Base-by-base conservation (phyloP, 2,888 invertebrate genomes). In the Spialia ferax region DNA sequence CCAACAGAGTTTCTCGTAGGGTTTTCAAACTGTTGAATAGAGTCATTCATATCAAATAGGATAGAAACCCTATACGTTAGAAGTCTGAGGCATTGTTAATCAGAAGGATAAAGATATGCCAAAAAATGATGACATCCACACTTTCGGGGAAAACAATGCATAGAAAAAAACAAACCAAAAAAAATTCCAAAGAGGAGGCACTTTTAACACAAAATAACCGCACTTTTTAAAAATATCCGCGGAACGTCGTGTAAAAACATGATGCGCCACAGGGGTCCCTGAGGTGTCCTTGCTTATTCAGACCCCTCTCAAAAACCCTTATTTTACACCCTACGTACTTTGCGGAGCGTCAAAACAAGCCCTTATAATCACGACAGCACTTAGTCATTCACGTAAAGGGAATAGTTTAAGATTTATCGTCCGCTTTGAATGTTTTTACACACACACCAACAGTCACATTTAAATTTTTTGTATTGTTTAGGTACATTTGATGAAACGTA, bases 241-340 rank as follows among this genome's bases (percentile, higher is more conserved):
- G 8, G 55, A 18, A 29, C 48, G 45, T 13, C 18, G 52, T 11
- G 26, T 15, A 59, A 48, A 48, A 60, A 60, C 56, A 50, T 35
- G 48, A 23, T 48, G 48, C 18, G 4, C 29, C n/a, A 18, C 18
- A 48, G 48, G 22, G 48, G 22, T 26, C 42, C 29, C 45, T 11
- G 45, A 29, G 63, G 45, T 32, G 48, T 45, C 63, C 63, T 63
- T 29, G 54, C 45, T 63, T 63, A 32, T 56, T 63, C 63, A 32
- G 54, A 56, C 56, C 56, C 56, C 48, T 56, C 63, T 32, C 63
- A 56, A 56, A 63, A 54, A 26, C 45, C 29, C 63, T 63, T 63
- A 56, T 56, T 63, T 45, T 56, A 63, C 63, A 48, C 63, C 56
- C 56, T 45, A 63, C 56, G 56, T 48, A 55, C 45, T 35, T 56